Conservation (phyloP, 2,888 invertebrate species). For the Tiliacea citrago region DNA sequence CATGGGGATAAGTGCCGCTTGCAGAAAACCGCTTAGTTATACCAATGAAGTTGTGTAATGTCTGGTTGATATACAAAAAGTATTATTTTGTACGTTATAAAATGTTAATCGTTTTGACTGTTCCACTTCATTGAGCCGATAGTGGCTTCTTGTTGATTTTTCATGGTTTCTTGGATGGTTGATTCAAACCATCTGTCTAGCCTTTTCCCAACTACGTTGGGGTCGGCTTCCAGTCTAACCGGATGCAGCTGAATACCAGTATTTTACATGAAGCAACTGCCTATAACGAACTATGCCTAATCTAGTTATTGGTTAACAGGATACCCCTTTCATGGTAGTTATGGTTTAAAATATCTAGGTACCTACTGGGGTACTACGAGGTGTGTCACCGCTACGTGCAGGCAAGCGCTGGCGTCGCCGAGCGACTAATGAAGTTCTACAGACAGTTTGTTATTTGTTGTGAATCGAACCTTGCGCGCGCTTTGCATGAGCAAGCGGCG, state of each 20-base stretch:
- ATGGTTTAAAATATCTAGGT: background rate
- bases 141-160: background rate
- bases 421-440: no score
- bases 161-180: no score
- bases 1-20: slow-evolving; percentile 18
- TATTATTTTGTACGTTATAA: background rate
- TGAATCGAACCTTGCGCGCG: no score
- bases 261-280: background rate
- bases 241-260: background rate
- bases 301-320: background rate
- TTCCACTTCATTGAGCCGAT: background rate
- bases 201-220: background rate
- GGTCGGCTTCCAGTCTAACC: background rate
- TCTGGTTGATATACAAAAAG: slow-evolving; percentile 30
- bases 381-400: no score
- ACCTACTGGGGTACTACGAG: no score
- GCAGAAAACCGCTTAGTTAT: slow-evolving; percentile 22
- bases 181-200: background rate
- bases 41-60: slow-evolving; percentile 22
- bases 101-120: slow-evolving; percentile 1
- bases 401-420: no score
- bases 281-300: background rate
- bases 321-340: background rate
- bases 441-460: no score
- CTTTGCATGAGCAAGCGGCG: no score